A percentile compares a stretch with the other conserved stretches of the same genome.
Conservation (phyloP, 2,888 invertebrate species). For the Dione juno region DNA sequence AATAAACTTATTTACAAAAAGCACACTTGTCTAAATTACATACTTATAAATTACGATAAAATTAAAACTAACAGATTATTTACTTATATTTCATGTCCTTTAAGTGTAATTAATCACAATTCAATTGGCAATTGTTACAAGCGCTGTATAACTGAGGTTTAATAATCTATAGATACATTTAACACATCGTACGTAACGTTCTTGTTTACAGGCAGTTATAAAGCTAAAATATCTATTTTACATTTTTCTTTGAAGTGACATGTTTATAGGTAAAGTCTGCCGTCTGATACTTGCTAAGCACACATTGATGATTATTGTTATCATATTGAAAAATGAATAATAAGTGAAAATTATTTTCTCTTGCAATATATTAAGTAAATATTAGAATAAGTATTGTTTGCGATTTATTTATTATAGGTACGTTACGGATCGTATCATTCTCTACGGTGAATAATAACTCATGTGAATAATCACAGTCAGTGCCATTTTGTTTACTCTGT, state of each 20-base stretch:
- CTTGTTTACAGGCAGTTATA: slow-evolving; percentile 4
- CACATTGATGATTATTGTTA: not conserved
- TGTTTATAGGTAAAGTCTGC: too few relatives aligned
- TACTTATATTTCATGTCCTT: slow-evolving; percentile 10
- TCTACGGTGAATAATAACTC: too few relatives aligned
- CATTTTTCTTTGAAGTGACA: not conserved
- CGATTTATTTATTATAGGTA: too few relatives aligned
- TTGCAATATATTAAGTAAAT: too few relatives aligned
- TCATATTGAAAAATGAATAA: too few relatives aligned
- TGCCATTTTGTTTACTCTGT: too few relatives aligned
- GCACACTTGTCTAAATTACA: not conserved
- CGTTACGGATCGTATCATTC: too few relatives aligned
- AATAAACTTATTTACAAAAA: not conserved
- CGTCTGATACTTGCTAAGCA: not conserved
- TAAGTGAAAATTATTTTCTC: too few relatives aligned
- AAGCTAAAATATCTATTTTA: slow-evolving; percentile 1
- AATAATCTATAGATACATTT: not conserved
- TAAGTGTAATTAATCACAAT: not conserved
- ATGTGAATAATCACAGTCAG: too few relatives aligned
- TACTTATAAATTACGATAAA: not conserved
- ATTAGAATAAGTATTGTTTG: too few relatives aligned
- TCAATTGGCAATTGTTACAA: slow-evolving; percentile 14
- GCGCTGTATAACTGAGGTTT: not conserved
- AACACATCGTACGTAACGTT: not conserved
- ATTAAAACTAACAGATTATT: not conserved